A percentile compares a stretch with the other conserved stretches of the same genome.
These are phyloP conservation scores for Diaphora mendica DNA, from an alignment of 2,888 invertebrate genomes.

Conservation along the genomic window DNA sequence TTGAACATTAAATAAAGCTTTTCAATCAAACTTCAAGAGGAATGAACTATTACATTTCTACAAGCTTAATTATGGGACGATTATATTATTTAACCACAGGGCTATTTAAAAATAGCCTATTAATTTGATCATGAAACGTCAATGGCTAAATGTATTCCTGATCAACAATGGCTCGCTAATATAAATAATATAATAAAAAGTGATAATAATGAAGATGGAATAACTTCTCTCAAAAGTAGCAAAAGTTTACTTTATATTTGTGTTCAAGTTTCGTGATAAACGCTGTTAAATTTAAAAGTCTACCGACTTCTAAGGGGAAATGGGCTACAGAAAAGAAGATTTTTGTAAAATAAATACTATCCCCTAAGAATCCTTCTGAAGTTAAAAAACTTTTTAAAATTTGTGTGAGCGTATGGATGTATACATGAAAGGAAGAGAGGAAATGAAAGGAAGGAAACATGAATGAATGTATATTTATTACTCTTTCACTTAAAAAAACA, in stretches of 20 bases:
- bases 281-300: not conserved
- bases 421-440: too few relatives aligned
- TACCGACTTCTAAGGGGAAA: not conserved
- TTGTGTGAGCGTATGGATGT: not conserved
- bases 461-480: too few relatives aligned
- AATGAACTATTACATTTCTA: not conserved
- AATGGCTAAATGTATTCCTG: not conserved
- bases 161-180: not conserved
- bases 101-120: not conserved
- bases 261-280: not conserved
- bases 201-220: not conserved
- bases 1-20: not conserved
- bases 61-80: not conserved
- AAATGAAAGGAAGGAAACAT: too few relatives aligned
- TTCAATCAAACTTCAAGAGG: not conserved
- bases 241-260: not conserved
- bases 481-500: too few relatives aligned
- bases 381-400: too few relatives aligned
- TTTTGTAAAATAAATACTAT: not conserved
- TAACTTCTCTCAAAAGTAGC: not conserved
- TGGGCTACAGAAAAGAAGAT: not conserved
- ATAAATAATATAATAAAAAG: too few relatives aligned
- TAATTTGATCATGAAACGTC: not conserved
- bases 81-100: not conserved
- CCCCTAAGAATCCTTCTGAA: not conserved